Evolutionary conservation across 2,797 vertebrate genomes (phyloP), one percentile per base, ranked within the genome.

Genomic region (Percopsis omiscomaycus): DNA sequence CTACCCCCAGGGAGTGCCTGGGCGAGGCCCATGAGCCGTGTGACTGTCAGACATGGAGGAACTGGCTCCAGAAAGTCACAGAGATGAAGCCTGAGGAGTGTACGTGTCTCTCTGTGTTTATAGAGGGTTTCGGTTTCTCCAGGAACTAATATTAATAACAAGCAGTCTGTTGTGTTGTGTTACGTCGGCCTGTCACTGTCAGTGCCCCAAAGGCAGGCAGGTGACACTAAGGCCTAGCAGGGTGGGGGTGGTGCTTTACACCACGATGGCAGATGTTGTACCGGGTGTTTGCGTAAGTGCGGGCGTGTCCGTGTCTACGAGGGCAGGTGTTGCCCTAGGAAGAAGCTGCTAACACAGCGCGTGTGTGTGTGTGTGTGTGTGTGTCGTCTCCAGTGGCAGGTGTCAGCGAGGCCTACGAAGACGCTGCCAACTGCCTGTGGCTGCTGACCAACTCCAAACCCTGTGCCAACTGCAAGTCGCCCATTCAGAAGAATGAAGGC

Each of bases 31-130:
- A 99, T 5, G 97, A 98, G 81, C 97, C 97, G 52, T 99, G 97
- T 87, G 96, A 98, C 86, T 99, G 97, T 92, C 94, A 96, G 77
- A 98, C 94, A 62, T 99, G 97, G 97, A 98, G 96, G 84, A 96
- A 96, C 69, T 99, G 97, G 97, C 93, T 98, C 30, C 96, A 98
- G 84, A 98, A 99, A 89, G 95, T 98, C 81, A 93, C 94, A 48
- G 97, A 98, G 86, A 99, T 99, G 97, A 99, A 95, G 85, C 97
- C 97, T 30, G 96, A 98, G 92, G 96, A 98, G 90, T 83, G 97
- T 99, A 92, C 93, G 96, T 83, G 45, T 46, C n/a, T 12, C 28
- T 55, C 30, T 12, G 3, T 57, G 13, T n/a, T 5, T 56, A 5
- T 4, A 37, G 5, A 37, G 32, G 5, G 32, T 37, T 8, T 37